Conservation (phyloP, 2,888 invertebrate species). For the Exephanes ischioxanthus region DNA sequence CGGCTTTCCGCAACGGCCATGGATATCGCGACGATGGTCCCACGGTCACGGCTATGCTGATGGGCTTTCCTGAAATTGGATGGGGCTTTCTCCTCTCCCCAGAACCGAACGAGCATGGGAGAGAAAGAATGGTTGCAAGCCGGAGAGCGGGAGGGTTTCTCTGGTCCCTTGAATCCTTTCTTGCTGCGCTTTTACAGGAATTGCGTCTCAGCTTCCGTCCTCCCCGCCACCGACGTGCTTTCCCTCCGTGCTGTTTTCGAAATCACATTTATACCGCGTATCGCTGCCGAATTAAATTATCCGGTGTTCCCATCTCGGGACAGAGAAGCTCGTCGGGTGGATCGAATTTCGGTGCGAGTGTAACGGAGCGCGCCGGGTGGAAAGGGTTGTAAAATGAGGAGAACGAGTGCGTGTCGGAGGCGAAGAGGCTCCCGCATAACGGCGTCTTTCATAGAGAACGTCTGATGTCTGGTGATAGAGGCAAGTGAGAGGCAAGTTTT, state of each 20-base stretch:
- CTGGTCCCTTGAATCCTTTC: conserved; percentile 45
- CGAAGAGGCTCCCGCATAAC: conserved; percentile 4
- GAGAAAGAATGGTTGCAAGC: conserved; percentile 17
- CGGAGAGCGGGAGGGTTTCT: conserved; percentile 9
- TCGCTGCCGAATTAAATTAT: conserved; percentile 37
- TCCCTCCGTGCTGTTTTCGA: conserved; percentile 5
- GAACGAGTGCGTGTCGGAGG: neutral
- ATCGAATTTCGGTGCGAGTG: neutral
- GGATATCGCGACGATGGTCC: conserved; percentile 50
- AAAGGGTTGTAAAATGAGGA: conserved; percentile 1
- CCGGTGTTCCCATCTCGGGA: neutral
- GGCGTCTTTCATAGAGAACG: neutral
- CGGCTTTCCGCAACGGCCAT: conserved; percentile 19
- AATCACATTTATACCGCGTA: conserved; percentile 45
- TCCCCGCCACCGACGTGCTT: neutral
- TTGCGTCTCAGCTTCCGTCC: conserved; percentile 33
- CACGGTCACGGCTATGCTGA: conserved; percentile 62
- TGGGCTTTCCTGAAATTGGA: conserved; percentile 67
- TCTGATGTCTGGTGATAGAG: conserved; percentile 23
- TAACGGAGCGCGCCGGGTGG: too few species aligned
- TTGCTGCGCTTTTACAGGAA: conserved; percentile 57
- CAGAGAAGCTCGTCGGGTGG: neutral
- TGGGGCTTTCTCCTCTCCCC: conserved; percentile 57
- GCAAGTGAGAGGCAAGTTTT: conserved; percentile 14
- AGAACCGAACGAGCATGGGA: conserved; percentile 6